Conservation (phyloP, 2,797 vertebrate genomes). For the Otus scops region DNA sequence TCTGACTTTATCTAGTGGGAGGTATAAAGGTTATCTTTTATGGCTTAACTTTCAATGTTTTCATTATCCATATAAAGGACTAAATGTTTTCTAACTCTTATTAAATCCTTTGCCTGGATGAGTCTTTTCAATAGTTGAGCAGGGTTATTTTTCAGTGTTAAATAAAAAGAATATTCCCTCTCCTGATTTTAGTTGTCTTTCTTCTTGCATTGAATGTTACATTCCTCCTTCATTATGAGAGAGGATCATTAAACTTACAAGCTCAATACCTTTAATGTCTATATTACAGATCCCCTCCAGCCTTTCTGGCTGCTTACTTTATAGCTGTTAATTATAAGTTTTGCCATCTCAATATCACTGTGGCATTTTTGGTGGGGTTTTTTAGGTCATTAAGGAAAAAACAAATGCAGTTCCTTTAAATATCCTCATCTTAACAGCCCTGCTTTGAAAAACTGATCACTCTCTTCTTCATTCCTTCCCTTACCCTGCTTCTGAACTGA, state of each 20-base stretch:
- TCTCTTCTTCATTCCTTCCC: background rate
- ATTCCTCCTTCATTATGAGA: background rate
- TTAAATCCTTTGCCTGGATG: background rate
- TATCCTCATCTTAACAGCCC: background rate
- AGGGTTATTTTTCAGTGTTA: background rate
- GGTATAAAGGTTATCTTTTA: background rate
- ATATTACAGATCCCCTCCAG: background rate
- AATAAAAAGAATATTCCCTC: background rate
- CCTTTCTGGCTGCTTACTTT: background rate
- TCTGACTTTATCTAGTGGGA: background rate
- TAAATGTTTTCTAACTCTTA: background rate
- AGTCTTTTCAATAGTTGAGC: background rate
- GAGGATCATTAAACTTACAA: slow-evolving; percentile 3
- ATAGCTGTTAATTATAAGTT: background rate
- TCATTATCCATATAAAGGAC: background rate
- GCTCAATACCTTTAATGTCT: background rate
- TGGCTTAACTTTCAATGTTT: background rate
- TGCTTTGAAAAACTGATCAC: background rate
- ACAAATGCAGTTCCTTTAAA: background rate
- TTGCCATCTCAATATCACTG: background rate
- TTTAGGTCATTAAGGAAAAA: background rate
- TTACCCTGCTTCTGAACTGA: background rate
- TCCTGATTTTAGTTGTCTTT: slow-evolving; percentile 6
- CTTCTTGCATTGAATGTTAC: background rate
- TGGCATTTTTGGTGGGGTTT: fast-evolving